These are phyloP conservation scores for Geopemphigus sp. DNA, from an alignment of 1,140 invertebrate species.

Conservation along the genomic window DNA sequence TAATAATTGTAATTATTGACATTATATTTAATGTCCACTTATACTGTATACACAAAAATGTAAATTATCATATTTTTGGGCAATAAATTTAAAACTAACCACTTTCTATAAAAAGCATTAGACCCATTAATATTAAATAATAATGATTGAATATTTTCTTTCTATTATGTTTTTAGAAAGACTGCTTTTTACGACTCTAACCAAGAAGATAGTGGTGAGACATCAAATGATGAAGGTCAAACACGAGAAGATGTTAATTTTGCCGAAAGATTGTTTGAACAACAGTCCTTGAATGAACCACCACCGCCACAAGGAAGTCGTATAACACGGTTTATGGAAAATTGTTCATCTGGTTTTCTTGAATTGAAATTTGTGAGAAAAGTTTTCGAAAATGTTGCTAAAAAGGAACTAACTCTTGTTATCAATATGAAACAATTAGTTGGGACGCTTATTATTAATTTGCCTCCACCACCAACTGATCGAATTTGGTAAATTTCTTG, in stretches of 20 bases:
- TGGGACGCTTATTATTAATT: slow-evolving; percentile 84
- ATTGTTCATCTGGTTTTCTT: slow-evolving; percentile 55
- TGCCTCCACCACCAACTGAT: slow-evolving; percentile 90
- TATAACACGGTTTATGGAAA: slow-evolving; percentile 10
- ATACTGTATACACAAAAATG: too few species aligned
- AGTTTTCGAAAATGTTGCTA: slow-evolving; percentile 84
- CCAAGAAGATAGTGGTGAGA: slow-evolving; percentile 88
- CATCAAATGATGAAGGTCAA: slow-evolving; percentile 78
- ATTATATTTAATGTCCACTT: too few species aligned
- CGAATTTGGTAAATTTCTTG: slow-evolving; percentile 85
- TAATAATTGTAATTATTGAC: too few species aligned
- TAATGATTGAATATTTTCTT: too few species aligned
- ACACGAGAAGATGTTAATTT: slow-evolving; percentile 37
- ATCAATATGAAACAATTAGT: slow-evolving; percentile 81
- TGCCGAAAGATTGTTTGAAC: slow-evolving; percentile 42
- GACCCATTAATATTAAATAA: too few species aligned
- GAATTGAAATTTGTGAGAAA: slow-evolving; percentile 75
- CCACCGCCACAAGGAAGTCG: slow-evolving; percentile 19
- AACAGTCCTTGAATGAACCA: slow-evolving; percentile 33
- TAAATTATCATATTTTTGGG: too few species aligned
- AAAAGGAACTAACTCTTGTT: slow-evolving; percentile 84
- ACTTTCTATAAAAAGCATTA: too few species aligned
- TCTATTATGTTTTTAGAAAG: slow-evolving; percentile 52
- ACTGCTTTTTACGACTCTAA: slow-evolving; percentile 75
- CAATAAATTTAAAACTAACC: too few species aligned